Base-by-base conservation (phyloP, 2,113 vertebrate genomes). In the Parotia lawesii region DNA sequence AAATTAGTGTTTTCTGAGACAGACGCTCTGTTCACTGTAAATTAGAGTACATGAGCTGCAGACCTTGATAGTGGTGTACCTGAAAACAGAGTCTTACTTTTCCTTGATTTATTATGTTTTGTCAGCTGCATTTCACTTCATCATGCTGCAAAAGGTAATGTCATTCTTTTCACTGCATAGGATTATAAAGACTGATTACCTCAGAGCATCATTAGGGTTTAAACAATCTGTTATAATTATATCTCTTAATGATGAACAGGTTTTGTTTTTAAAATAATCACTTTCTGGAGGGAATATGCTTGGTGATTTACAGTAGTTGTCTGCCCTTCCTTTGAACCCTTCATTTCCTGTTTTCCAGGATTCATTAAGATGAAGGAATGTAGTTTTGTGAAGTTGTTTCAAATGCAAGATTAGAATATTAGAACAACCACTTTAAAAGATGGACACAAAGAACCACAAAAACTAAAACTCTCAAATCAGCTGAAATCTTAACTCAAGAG, bases 291-390 rank as follows among this genome's bases (percentile, higher is more conserved):
- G 92, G 97, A 98, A 96, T 90, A 95, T 96, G 96, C 97, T 95
- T 97, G 96, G 94, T 98, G 97, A 98, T 98, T 98, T 98, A 98
- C 98, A 98, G 98, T 98, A 98, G 98, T 98, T 98, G 64, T 89
- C 87, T 98, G 97, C 90, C 97, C 98, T 97, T 88, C 48, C 66
- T 58, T 58, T 98, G 98, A 98, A 98, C 98, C 95, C 91, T 94
- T 86, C 62, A 94, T 97, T 98, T 98, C 97, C 98, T 97, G 96
- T 98, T 98, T 98, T 98, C 94, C 73, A 94, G 54, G 67, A 93
- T 91, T 95, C 95, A 57, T 97, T 97, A 96, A 91, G 95, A 95
- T 93, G 96, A 95, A 95, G 89, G 92, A 97, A 97, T 98, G 93
- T 60, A 88, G 90, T 84, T 98, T 97, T 95, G 96, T 98, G 97